Base-by-base conservation (phyloP, 2,113 vertebrate genomes). In the Elephas maximus region DNA sequence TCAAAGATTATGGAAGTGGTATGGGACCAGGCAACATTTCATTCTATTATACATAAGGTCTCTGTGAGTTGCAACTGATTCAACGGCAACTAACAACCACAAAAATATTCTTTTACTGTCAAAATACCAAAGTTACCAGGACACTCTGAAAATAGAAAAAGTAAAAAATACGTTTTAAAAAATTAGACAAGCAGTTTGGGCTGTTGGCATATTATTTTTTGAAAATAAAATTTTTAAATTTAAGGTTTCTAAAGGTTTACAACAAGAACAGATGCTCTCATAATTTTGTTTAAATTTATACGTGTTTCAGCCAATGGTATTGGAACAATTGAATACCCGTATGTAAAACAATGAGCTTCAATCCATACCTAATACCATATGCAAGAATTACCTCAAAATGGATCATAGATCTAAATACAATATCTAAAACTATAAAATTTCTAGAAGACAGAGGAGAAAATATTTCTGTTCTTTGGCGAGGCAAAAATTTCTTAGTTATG, bases 101-200 rank as follows among this genome's bases (percentile, higher is more conserved):
- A 21, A 20, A 20, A 37, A 73, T 95, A 77, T 83, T 82, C 18
- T 5, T 95, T 96, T 91, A 60, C 63, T 76, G 77, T 62, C 95
- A 89, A 96, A 97, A 82, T 84, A 26, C 57, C 85, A 96, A 97
- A 60, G 44, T 48, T 76, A 92, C 79, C 26, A 60, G 30, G 21
- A 84, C 6, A 83, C 8, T 30, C 87, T 18, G 33, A 92, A 85
- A 89, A 88, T 11, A 62, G 20, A 88, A n/a, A 86, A 85, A 77
- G 15, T 85, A 86, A 78, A 96, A 12, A 62, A 79, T 44, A 45
- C 37, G 10, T 45, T 90, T 79, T 94, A 69, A 3, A 82, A 94
- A 96, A 84, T 81, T 92, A 82, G 11, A 37, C 37, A 82, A 77
- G 23, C 1, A 91, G 23, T 84, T 60, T 92, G 79, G 2, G 17